Conservation (phyloP, 1,140 invertebrate genomes). For the Rhizoglyphus robini region DNA sequence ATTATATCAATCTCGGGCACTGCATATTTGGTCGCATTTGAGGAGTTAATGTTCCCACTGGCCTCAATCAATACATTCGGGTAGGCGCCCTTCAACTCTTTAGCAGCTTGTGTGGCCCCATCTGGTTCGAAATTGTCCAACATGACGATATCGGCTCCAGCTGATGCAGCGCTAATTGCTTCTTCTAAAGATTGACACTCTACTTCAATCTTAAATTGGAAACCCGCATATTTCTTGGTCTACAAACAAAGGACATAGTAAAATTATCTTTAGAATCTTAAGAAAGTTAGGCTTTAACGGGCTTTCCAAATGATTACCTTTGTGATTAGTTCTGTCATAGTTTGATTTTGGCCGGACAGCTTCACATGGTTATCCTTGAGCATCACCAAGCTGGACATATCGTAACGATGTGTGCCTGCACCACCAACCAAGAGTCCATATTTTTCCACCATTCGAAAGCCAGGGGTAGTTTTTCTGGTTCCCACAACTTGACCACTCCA, state of each 20-base stretch:
- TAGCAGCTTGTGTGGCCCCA: constrained; percentile 28
- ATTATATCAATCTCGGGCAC: constrained; percentile 34
- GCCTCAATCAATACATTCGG: constrained; percentile 35
- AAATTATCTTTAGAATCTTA: constrained; percentile 4
- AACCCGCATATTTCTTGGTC: constrained; percentile 28
- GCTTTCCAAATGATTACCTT: no score
- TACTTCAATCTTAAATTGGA: constrained; percentile 38
- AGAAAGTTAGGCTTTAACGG: no score
- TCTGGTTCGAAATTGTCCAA: constrained; percentile 37
- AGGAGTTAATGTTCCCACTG: constrained; percentile 36
- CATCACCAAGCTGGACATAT: constrained; percentile 40
- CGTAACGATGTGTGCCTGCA: constrained; percentile 35
- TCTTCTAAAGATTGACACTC: constrained; percentile 37
- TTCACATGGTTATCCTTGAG: constrained; percentile 41
- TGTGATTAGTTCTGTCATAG: not conserved
- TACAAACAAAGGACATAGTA: constrained; percentile 19
- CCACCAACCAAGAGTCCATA: constrained; percentile 38
- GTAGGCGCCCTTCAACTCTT: constrained; percentile 31
- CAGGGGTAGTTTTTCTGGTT: constrained; percentile 40
- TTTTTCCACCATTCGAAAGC: constrained; percentile 40
- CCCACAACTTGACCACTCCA: constrained; percentile 37
- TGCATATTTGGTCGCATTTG: constrained; percentile 31
- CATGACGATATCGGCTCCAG: constrained; percentile 38
- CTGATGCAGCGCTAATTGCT: constrained; percentile 33
- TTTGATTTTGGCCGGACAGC: constrained; percentile 34